Percentiles rank a stretch among this genome's conserved stretches.
Evolutionary conservation across 2,888 invertebrate genomes (phyloP).

Genomic region (Sphecodes monilicornis): DNA sequence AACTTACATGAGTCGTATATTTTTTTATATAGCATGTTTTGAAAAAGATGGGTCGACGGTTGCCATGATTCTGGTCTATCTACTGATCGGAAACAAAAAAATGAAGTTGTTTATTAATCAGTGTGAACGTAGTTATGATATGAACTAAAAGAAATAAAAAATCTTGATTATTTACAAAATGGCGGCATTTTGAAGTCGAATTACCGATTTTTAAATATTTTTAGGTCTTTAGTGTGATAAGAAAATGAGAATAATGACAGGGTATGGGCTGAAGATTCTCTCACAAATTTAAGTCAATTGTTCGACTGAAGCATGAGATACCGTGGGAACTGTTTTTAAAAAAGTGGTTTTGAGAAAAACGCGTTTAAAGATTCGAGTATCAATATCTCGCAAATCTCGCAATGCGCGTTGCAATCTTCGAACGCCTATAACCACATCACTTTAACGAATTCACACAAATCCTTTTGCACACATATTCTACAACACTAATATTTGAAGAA

Average conservation of each 20-base stretch:
- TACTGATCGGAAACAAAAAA: conserved; percentile 2
- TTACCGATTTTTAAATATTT: not conserved
- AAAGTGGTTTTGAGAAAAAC: not conserved
- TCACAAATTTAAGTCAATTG: not conserved
- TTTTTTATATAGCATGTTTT: not conserved
- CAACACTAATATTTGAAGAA: not conserved
- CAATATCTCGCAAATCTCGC: too few relatives aligned
- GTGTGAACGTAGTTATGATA: not conserved
- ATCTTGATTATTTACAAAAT: not conserved
- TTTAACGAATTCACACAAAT: not conserved
- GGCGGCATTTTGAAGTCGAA: not conserved
- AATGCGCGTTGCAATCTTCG: not conserved
- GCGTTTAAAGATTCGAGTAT: not conserved
- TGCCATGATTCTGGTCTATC: conserved; percentile 5
- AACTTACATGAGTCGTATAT: conserved; percentile 1
- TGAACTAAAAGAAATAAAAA: not conserved
- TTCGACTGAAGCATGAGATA: not conserved
- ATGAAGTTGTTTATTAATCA: not conserved
- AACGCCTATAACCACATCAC: not conserved
- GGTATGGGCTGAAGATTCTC: not conserved
- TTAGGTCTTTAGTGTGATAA: not conserved
- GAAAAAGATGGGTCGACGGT: not conserved
- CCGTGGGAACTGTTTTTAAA: not conserved
- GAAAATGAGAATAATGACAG: not conserved
- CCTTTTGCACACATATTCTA: not conserved